Evolutionary conservation across 1,140 invertebrate species (phyloP).

Genomic region (Hycleus phaleratus): DNA sequence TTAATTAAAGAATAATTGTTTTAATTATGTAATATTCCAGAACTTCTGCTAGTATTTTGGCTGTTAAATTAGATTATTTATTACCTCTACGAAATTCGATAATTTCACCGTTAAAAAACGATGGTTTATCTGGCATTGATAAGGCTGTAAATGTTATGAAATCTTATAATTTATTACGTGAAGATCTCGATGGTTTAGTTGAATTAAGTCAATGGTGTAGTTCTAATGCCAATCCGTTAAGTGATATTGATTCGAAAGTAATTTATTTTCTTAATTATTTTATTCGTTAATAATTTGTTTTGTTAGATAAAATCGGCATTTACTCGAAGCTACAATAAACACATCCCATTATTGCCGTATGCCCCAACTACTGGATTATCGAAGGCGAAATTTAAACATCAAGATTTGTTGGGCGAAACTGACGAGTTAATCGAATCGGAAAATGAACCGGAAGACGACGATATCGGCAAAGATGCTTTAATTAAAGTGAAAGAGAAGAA

Average conservation of each 20-base stretch:
- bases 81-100: slow-evolving; percentile 63
- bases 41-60: slow-evolving; percentile 67
- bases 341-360: slow-evolving; percentile 62
- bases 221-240: slow-evolving; percentile 60
- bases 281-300: slow-evolving; percentile 10
- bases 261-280: slow-evolving; percentile 9
- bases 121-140: slow-evolving; percentile 63
- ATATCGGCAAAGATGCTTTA: slow-evolving; percentile 64
- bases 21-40: slow-evolving; percentile 37
- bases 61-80: slow-evolving; percentile 78
- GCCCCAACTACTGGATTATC: slow-evolving; percentile 49
- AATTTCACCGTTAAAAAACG: slow-evolving; percentile 60
- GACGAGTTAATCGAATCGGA: slow-evolving; percentile 35
- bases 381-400: slow-evolving; percentile 47
- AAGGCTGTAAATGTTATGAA: slow-evolving; percentile 70
- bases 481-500: slow-evolving; percentile 51
- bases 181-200: slow-evolving; percentile 82
- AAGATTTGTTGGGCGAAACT: slow-evolving; percentile 40
- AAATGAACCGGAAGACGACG: slow-evolving; percentile 50
- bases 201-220: slow-evolving; percentile 82
- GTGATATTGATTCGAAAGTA: slow-evolving; percentile 72
- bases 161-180: slow-evolving; percentile 76
- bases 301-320: slow-evolving; percentile 81
- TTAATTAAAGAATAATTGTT: slow-evolving; percentile 3
- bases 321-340: slow-evolving; percentile 87